Evolutionary conservation across 2,888 invertebrate genomes (phyloP).

Genomic region (Campoplex capitator): DNA sequence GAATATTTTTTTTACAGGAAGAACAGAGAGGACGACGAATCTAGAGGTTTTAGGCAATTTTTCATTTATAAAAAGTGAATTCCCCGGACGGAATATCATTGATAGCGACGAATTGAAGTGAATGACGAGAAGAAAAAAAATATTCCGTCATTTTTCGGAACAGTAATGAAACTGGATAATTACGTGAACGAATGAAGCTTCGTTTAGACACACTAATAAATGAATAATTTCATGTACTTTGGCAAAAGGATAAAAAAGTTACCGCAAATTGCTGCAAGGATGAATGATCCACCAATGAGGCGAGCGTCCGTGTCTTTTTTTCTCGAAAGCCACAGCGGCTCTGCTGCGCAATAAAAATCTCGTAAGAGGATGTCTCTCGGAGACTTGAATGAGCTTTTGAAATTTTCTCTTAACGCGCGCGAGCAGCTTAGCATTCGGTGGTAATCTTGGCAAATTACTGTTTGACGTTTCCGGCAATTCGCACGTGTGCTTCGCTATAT

Average conservation of each 20-base stretch:
- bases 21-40: too few species aligned
- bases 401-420: conserved; percentile 76
- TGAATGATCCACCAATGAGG: conserved; percentile 81
- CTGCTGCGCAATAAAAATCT: conserved; percentile 79
- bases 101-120: too few species aligned
- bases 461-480: conserved; percentile 77
- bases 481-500: conserved; percentile 75
- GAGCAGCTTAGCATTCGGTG: conserved; percentile 79
- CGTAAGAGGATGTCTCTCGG: conserved; percentile 76
- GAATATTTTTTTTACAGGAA: too few species aligned
- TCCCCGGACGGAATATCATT: too few species aligned
- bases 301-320: conserved; percentile 78
- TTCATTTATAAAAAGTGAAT: too few species aligned
- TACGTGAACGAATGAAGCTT: background rate
- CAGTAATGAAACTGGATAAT: too few species aligned
- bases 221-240: background rate
- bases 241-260: background rate
- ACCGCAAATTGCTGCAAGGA: conserved; percentile 81
- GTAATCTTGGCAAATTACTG: conserved; percentile 81
- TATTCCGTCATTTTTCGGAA: too few species aligned
- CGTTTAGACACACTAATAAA: too few species aligned
- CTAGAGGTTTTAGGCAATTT: too few species aligned
- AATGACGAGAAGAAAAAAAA: too few species aligned
- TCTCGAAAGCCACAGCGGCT: conserved; percentile 81
- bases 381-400: conserved; percentile 80